A percentile compares a stretch with the other conserved stretches of the same genome.
Conservation (phyloP, 1,140 invertebrate genomes). For the Planococcus citri region DNA sequence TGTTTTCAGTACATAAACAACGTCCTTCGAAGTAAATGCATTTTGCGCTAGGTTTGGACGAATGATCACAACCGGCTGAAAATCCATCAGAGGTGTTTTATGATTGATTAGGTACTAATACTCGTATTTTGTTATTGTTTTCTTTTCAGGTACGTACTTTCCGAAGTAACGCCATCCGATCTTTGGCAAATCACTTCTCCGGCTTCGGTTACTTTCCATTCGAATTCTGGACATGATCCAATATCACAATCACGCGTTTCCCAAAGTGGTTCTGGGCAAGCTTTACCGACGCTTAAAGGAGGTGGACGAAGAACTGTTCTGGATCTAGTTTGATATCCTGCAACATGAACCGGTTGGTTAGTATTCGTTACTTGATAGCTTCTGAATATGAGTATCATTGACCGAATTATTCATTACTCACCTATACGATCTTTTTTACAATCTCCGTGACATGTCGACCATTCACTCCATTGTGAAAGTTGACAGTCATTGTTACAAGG, state of each 20-base stretch:
- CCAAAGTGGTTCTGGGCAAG: slow-evolving; percentile 37
- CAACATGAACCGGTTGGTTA: slow-evolving; percentile 17
- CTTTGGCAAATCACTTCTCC: slow-evolving; percentile 35
- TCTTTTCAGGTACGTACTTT: neutral
- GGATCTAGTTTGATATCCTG: slow-evolving; percentile 37
- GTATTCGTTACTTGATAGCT: too few species aligned
- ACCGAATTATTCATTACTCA: too few species aligned
- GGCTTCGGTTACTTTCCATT: slow-evolving; percentile 34
- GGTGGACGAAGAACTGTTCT: slow-evolving; percentile 35
- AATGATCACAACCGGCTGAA: neutral
- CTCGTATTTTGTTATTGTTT: too few species aligned
- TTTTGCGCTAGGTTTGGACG: neutral
- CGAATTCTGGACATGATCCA: slow-evolving; percentile 36
- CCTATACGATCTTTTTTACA: slow-evolving; percentile 29
- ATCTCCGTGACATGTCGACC: slow-evolving; percentile 39
- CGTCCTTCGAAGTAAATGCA: slow-evolving; percentile 11
- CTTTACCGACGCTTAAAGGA: slow-evolving; percentile 30
- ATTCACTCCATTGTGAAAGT: slow-evolving; percentile 40
- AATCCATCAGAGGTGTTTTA: too few species aligned
- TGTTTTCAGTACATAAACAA: slow-evolving; percentile 13
- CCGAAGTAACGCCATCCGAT: slow-evolving; percentile 37
- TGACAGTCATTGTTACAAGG: slow-evolving; percentile 44
- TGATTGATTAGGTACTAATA: too few species aligned
- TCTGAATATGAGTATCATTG: too few species aligned
- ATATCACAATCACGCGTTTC: slow-evolving; percentile 37